phyloP scores from a whole-genome alignment of 1,140 invertebrate genomes.

The Rhizoglyphus robini region DNA sequence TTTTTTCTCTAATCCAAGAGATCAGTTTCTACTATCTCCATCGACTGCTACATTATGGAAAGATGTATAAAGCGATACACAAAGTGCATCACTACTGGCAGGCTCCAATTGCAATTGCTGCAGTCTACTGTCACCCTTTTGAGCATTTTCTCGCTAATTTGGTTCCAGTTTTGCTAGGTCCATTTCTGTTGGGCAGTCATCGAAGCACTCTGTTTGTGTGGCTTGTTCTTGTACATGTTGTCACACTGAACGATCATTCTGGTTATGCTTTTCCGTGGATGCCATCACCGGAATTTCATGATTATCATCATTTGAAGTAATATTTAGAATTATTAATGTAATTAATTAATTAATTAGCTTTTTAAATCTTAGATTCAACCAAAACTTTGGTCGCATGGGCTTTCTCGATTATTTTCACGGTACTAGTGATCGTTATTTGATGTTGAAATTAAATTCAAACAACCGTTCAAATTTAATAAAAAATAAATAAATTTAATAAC shows the following conservation, averaged over 20 bases:
- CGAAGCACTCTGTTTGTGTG: conserved; percentile 32
- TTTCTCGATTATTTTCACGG: background rate
- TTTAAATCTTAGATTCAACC: no score
- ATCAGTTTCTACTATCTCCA: conserved; percentile 75
- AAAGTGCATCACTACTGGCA: conserved; percentile 37
- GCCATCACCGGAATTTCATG: conserved; percentile 35
- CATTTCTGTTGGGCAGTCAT: conserved; percentile 33
- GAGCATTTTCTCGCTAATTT: conserved; percentile 34
- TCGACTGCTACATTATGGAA: conserved; percentile 33
- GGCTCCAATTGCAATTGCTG: conserved; percentile 33
- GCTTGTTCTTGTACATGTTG: conserved; percentile 31
- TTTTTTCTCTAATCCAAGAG: conserved; percentile 41
- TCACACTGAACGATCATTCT: conserved; percentile 34
- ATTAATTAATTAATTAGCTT: no score
- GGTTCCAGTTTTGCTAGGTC: conserved; percentile 30
- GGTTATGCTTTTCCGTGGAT: conserved; percentile 36
- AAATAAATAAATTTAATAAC: no score
- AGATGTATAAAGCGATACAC: conserved; percentile 34
- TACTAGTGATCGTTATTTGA: no score
- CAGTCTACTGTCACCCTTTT: conserved; percentile 35
- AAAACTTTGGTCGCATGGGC: background rate
- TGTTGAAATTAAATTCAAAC: no score
- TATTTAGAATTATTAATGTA: no score
- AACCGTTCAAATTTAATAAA: no score
- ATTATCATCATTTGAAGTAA: conserved; percentile 34